phyloP scores from a whole-genome alignment of 2,888 invertebrate genomes.

The Xestia ashworthii region DNA sequence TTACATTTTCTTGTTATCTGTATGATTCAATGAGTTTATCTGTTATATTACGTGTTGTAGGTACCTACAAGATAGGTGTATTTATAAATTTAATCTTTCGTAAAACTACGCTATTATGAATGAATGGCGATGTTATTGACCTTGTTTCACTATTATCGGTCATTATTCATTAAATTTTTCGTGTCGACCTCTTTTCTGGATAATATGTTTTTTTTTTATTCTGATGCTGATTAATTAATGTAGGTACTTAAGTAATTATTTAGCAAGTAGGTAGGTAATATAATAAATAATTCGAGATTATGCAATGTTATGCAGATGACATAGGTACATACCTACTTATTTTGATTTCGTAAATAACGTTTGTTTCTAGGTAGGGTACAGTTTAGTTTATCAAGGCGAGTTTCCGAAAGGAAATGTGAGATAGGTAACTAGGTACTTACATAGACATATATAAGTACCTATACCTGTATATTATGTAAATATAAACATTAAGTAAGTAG shows the following conservation, averaged over 20 bases:
- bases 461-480: neutral
- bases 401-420: neutral
- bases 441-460: neutral
- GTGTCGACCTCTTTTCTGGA: constrained; percentile 27
- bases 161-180: constrained; percentile 46
- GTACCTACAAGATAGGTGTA: constrained; percentile 30
- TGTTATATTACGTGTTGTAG: constrained; percentile 40
- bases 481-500: neutral
- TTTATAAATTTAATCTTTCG: constrained; percentile 67
- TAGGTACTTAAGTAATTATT: too few species aligned
- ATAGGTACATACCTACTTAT: neutral
- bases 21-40: constrained; percentile 59
- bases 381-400: neutral
- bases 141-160: constrained; percentile 65
- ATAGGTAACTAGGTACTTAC: neutral
- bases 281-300: constrained; percentile 2
- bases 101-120: constrained; percentile 73
- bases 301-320: constrained; percentile 10
- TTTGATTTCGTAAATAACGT: constrained; percentile 3
- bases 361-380: neutral
- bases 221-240: constrained; percentile 11
- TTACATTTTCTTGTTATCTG: constrained; percentile 56
- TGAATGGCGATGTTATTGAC: constrained; percentile 76
- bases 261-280: neutral
- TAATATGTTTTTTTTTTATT: neutral